These are phyloP conservation scores for Procambarus virginalis DNA, from an alignment of 1,140 invertebrate species.

Conservation along the genomic window DNA sequence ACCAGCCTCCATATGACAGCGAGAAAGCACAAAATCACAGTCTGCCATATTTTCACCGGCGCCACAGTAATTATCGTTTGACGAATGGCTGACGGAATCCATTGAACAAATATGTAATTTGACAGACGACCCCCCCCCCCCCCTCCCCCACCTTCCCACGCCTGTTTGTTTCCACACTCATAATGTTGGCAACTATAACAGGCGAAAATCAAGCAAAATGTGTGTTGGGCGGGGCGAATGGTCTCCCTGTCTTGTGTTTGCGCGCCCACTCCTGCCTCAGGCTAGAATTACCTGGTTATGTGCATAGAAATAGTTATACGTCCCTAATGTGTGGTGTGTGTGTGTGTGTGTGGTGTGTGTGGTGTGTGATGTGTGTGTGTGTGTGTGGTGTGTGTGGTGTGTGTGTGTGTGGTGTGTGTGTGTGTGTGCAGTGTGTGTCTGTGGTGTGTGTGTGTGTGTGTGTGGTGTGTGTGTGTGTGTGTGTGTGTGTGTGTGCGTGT, in stretches of 20 bases:
- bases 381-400: slow-evolving; percentile 1
- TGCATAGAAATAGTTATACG: too few species aligned
- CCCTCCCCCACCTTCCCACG: too few species aligned
- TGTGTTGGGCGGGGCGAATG: background rate
- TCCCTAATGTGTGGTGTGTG: background rate
- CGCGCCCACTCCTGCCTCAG: too few species aligned
- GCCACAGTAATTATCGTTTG: background rate
- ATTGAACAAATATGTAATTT: slow-evolving; percentile 10
- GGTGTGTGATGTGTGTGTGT: slow-evolving; percentile 30
- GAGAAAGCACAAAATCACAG: background rate
- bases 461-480: too few species aligned
- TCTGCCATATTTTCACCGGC: background rate
- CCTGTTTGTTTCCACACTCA: background rate
- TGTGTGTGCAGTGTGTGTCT: too few species aligned
- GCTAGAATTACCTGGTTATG: too few species aligned
- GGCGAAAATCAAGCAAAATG: background rate
- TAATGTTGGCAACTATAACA: background rate
- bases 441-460: too few species aligned
- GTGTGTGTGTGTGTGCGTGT: too few species aligned
- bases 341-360: slow-evolving; percentile 8
- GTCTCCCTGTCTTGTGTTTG: too few species aligned
- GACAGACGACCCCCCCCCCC: background rate
- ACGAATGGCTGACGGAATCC: slow-evolving; percentile 12
- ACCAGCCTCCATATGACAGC: background rate
- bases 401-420: too few species aligned